phyloP scores from a whole-genome alignment of 2,113 vertebrate genomes.

The Alligator mississippiensis region DNA sequence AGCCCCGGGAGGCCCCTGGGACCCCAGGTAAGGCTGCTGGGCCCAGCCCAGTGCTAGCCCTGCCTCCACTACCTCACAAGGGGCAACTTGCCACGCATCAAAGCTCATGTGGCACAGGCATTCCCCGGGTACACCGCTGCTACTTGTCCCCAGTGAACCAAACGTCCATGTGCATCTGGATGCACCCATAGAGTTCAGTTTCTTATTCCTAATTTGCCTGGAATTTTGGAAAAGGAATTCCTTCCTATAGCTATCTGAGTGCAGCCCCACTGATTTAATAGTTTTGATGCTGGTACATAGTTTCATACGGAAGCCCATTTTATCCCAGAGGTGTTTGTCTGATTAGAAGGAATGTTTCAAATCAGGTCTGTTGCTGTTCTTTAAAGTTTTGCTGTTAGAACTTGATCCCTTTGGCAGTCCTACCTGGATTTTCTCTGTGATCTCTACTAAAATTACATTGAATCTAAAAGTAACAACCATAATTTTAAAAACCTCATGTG shows the following conservation, averaged over 20 bases:
- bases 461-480: neutral
- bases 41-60: no score
- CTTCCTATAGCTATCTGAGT: neutral
- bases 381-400: neutral
- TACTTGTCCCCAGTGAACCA: no score
- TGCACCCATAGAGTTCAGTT: no score
- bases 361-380: neutral
- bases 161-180: no score
- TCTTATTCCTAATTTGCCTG: neutral
- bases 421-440: slow-evolving; percentile 11
- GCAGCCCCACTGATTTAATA: neutral
- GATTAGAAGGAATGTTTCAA: neutral
- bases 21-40: no score
- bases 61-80: no score
- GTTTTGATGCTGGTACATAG: neutral
- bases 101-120: no score
- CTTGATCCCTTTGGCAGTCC: neutral
- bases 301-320: neutral
- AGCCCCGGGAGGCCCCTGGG: no score
- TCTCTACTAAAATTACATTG: neutral
- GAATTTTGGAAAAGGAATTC: neutral
- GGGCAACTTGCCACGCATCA: no score
- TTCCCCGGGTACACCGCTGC: no score
- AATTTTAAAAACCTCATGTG: neutral
- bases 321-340: neutral